phyloP scores from a whole-genome alignment of 2,113 vertebrate genomes.

The Orcinus orca region DNA sequence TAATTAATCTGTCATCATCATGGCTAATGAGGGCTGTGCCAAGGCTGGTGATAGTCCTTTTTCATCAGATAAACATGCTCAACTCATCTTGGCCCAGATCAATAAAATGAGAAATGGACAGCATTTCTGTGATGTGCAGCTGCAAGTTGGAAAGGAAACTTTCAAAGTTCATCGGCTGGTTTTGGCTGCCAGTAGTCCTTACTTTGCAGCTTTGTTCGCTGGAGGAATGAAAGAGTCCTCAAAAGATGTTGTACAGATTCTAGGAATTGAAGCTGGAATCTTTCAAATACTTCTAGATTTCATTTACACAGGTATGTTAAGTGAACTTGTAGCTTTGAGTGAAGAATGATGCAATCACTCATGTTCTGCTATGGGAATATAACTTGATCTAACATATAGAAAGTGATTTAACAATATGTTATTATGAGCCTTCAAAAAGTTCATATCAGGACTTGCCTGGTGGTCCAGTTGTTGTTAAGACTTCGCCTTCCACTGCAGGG shows the following conservation, averaged over 20 bases:
- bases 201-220: constrained; percentile 94
- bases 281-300: constrained; percentile 94
- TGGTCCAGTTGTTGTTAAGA: too few relatives aligned
- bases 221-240: constrained; percentile 94
- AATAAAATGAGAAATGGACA: constrained; percentile 91
- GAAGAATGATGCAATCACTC: neutral
- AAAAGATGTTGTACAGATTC: constrained; percentile 92
- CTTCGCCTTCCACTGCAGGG: too few relatives aligned
- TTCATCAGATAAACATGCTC: constrained; percentile 90
- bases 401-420: neutral
- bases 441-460: neutral
- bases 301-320: constrained; percentile 92
- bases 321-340: constrained; percentile 21
- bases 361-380: neutral
- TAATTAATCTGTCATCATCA: constrained; percentile 67
- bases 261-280: constrained; percentile 90
- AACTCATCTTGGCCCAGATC: constrained; percentile 92
- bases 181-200: constrained; percentile 95
- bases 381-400: constrained; percentile 12
- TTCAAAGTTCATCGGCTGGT: constrained; percentile 94
- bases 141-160: constrained; percentile 88
- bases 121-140: constrained; percentile 94
- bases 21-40: constrained; percentile 79
- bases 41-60: constrained; percentile 73
- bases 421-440: constrained; percentile 20